phyloP scores from a whole-genome alignment of 2,113 vertebrate genomes.

The Mustela nigripes region DNA sequence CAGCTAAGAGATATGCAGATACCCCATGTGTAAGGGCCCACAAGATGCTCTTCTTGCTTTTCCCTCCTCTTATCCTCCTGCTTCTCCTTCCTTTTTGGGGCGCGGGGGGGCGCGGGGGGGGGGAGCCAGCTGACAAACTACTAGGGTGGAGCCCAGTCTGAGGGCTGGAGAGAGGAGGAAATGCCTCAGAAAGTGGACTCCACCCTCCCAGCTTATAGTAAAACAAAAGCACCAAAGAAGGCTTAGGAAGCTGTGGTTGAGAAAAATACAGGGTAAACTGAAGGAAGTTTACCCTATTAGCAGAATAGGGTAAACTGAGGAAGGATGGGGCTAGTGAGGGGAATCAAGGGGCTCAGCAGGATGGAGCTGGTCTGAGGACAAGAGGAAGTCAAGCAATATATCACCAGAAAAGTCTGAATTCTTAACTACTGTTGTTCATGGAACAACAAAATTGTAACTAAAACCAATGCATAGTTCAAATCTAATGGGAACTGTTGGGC shows the following conservation, averaged over 20 bases:
- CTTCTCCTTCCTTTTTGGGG: not conserved
- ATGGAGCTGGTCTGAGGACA: not conserved
- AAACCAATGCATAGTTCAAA: not conserved
- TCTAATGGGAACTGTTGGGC: not conserved
- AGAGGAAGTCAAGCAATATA: not conserved
- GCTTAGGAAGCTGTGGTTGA: not conserved
- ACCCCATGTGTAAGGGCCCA: not conserved
- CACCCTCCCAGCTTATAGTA: constrained; percentile 36
- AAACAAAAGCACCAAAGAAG: constrained; percentile 53
- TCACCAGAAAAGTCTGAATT: constrained; percentile 38
- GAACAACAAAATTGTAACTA: not conserved
- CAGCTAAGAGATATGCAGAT: constrained; percentile 8
- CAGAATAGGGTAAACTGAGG: constrained; percentile 8
- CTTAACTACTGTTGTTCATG: not conserved
- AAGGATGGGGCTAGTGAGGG: not conserved
- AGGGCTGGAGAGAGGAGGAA: constrained; percentile 39
- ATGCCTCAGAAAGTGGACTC: constrained; percentile 62
- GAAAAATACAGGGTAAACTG: not conserved
- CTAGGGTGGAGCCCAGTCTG: constrained; percentile 28
- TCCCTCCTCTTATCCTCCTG: not conserved
- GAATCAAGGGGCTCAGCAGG: not conserved
- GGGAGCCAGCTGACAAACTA: constrained; percentile 49
- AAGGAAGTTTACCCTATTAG: too few relatives aligned
- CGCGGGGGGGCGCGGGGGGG: accelerated
- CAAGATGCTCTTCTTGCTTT: not conserved